phyloP scores from a whole-genome alignment of 92 coral and sea anemone genomes.

The Phenganax stokvisi region DNA sequence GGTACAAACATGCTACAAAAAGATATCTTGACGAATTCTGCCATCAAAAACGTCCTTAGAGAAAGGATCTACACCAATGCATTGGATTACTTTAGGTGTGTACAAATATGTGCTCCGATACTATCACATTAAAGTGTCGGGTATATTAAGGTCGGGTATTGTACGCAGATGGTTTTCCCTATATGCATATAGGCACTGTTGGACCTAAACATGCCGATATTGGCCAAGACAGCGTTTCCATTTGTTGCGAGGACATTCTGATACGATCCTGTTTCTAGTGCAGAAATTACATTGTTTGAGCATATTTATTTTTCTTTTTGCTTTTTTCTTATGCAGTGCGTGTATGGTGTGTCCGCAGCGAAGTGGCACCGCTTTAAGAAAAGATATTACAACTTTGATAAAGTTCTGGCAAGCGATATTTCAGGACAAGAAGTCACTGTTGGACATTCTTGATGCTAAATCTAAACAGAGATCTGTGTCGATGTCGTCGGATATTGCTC shows the following conservation, averaged over 20 bases:
- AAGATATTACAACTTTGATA: slow-evolving; percentile 71
- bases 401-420: slow-evolving; percentile 98
- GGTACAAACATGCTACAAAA: slow-evolving; percentile 85
- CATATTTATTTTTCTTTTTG: not conserved
- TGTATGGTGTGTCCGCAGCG: slow-evolving; percentile 81
- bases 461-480: slow-evolving; percentile 28
- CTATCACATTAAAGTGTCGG: too few relatives aligned
- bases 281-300: too few relatives aligned
- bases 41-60: slow-evolving; percentile 83
- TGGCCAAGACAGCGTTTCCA: too few relatives aligned
- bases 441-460: not conserved
- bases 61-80: slow-evolving; percentile 92
- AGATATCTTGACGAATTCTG: slow-evolving; percentile 66
- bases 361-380: slow-evolving; percentile 69
- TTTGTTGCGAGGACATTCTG: too few relatives aligned
- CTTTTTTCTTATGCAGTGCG: slow-evolving; percentile 43
- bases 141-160: too few relatives aligned
- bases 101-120: not conserved
- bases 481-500: slow-evolving; percentile 17
- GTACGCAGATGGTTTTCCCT: too few relatives aligned
- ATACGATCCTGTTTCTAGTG: too few relatives aligned
- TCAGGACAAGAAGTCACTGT: slow-evolving; percentile 70
- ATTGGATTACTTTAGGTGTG: slow-evolving; percentile 81
- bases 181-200: too few relatives aligned
- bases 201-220: too few relatives aligned